Base-by-base conservation (phyloP, 2,113 vertebrate genomes). In the Chlorodrepanis virens region DNA sequence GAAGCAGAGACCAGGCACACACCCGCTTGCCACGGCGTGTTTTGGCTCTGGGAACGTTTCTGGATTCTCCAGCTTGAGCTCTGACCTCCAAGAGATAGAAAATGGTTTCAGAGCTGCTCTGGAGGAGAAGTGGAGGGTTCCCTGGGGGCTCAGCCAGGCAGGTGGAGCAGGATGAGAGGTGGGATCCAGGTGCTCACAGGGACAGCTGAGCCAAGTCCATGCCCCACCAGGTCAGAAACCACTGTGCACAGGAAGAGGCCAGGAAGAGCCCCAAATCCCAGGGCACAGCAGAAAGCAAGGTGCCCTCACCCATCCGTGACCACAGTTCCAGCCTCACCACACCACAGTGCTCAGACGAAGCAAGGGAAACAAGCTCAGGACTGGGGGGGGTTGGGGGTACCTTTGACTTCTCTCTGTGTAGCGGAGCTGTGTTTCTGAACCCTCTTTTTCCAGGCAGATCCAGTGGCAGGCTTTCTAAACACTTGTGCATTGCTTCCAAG, bases 1-100 rank as follows among this genome's bases (percentile, higher is more conserved):
- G 91, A 88, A 94, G 79, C 95, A 97, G 93, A 93, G 83, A 59
- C 6, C 52, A 75, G 29, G 64, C 71, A 77, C 75, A 40, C 71
- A 74, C 68, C 35, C 44, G 0, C 69, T n/a, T 9, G 2, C 57
- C 8, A 0, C 2, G n/a, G 67, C 2, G 3, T 72, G 84, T 85
- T 77, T 63, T 85, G 85, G 75, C 85, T 91, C 75, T 80, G 75
- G 67, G 33, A 93, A 81, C 0, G 0, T 52, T 91, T 63, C 54
- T 80, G 88, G 59, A 56, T 92, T 70, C 60, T 78, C 69, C 85
- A 90, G 45, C 2, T 0, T 5, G 27, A 94, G 86, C 35, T 92
- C 72, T 82, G 93, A 92, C 67, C 83, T 81, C 61, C 44, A 75
- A 27, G n/a, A 78, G 40, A 54, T 25, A 22, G 2, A 33, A 59